phyloP scores from a whole-genome alignment of 2,113 vertebrate species.

The Grammomys dolichurus region DNA sequence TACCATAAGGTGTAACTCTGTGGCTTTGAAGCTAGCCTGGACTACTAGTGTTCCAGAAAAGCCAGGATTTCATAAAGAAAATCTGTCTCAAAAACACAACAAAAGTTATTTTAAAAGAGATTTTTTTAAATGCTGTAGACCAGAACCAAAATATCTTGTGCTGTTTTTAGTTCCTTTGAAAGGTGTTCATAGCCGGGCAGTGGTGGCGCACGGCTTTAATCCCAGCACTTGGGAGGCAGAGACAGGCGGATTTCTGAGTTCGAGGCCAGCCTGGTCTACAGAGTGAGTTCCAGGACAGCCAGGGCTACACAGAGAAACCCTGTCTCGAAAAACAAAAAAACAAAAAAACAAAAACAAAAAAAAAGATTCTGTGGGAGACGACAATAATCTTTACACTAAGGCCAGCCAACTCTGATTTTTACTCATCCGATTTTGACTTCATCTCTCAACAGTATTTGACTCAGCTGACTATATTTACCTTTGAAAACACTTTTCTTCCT shows the following conservation, averaged over 20 bases:
- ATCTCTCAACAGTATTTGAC: neutral
- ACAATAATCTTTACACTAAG: neutral
- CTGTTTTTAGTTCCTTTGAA: neutral
- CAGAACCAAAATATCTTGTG: neutral
- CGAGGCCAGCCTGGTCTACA: no score
- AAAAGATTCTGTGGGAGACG: neutral
- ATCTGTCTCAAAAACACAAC: neutral
- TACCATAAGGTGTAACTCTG: neutral
- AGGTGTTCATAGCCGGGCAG: neutral
- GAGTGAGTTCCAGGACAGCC: no score
- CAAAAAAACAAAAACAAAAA: no score
- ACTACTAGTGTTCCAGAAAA: neutral
- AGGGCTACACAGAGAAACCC: no score
- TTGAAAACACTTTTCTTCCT: constrained; percentile 21
- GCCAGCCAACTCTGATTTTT: neutral
- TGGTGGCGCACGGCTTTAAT: no score
- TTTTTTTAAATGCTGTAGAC: neutral
- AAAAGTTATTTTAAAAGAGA: neutral
- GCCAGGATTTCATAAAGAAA: neutral
- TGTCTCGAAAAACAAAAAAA: no score
- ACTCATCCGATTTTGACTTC: neutral
- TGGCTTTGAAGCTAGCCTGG: neutral
- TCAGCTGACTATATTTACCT: neutral
- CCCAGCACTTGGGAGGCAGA: no score
- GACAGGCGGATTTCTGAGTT: no score